Evolutionary conservation across 1,140 invertebrate species (phyloP).

Genomic region (Conus ventricosus): DNA sequence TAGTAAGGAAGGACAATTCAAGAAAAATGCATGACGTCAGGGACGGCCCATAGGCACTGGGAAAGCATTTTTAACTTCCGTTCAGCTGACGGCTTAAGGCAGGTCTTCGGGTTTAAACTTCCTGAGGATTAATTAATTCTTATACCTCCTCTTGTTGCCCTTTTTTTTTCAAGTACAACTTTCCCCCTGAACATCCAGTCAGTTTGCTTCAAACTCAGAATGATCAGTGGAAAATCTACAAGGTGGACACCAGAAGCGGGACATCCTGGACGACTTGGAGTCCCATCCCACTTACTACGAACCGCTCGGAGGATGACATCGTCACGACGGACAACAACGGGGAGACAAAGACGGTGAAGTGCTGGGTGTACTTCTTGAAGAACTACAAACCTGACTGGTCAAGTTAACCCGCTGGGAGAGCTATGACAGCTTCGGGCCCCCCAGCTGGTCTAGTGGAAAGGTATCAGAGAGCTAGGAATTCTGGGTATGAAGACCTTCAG

Average conservation of each 20-base stretch:
- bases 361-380: conserved; percentile 78
- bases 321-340: neutral
- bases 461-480: conserved; percentile 18
- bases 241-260: conserved; percentile 88
- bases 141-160: too few species aligned
- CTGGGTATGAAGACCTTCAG: neutral
- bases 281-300: conserved; percentile 85
- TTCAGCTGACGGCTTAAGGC: too few species aligned
- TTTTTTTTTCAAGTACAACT: too few species aligned
- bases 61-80: too few species aligned
- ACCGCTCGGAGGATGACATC: conserved; percentile 40
- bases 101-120: too few species aligned
- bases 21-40: too few species aligned
- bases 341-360: neutral
- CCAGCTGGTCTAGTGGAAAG: conserved; percentile 77
- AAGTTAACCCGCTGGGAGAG: conserved; percentile 78
- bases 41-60: too few species aligned
- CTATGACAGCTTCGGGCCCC: conserved; percentile 82
- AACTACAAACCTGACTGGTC: conserved; percentile 83
- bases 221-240: conserved; percentile 87
- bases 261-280: conserved; percentile 88
- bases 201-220: conserved; percentile 70
- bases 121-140: too few species aligned
- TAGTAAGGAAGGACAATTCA: too few species aligned
- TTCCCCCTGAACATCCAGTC: too few species aligned